Evolutionary conservation across 2,113 vertebrate genomes (phyloP).

Genomic region (Pollimyrus isidori): DNA sequence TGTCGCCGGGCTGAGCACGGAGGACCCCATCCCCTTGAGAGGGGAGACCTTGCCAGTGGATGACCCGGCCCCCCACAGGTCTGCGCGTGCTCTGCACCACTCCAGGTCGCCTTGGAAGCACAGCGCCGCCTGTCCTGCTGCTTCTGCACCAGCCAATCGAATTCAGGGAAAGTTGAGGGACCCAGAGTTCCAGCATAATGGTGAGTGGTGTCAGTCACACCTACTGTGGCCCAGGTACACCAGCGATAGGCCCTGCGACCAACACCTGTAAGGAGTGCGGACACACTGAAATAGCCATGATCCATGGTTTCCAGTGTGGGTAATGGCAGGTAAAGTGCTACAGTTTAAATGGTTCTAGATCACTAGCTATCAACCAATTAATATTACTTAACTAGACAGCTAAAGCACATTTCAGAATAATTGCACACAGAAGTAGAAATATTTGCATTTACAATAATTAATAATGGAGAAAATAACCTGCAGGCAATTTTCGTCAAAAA

Average conservation of each 20-base stretch:
- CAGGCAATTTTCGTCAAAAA: background rate
- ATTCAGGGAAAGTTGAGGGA: slow-evolving; percentile 73
- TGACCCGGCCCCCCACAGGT: slow-evolving; percentile 13
- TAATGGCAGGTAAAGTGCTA: background rate
- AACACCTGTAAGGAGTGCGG: background rate
- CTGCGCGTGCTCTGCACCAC: slow-evolving; percentile 26
- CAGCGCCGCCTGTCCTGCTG: background rate
- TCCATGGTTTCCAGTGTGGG: background rate
- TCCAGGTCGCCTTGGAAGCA: slow-evolving; percentile 27
- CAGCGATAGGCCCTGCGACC: background rate
- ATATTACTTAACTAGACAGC: background rate
- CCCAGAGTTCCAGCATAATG: slow-evolving; percentile 80
- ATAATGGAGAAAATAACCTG: background rate
- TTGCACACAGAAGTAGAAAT: background rate
- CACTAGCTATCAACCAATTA: background rate
- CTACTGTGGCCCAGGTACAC: background rate
- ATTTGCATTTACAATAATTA: background rate
- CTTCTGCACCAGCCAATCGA: slow-evolving; percentile 41
- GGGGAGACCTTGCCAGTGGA: slow-evolving; percentile 46
- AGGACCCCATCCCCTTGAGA: slow-evolving; percentile 68
- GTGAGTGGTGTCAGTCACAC: slow-evolving; percentile 41
- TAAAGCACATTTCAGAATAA: background rate
- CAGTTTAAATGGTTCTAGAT: background rate
- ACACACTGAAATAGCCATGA: background rate
- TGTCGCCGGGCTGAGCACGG: slow-evolving; percentile 68